These are phyloP conservation scores for Heterotilapia buettikoferi DNA, from an alignment of 2,113 vertebrate genomes.

Conservation along the genomic window DNA sequence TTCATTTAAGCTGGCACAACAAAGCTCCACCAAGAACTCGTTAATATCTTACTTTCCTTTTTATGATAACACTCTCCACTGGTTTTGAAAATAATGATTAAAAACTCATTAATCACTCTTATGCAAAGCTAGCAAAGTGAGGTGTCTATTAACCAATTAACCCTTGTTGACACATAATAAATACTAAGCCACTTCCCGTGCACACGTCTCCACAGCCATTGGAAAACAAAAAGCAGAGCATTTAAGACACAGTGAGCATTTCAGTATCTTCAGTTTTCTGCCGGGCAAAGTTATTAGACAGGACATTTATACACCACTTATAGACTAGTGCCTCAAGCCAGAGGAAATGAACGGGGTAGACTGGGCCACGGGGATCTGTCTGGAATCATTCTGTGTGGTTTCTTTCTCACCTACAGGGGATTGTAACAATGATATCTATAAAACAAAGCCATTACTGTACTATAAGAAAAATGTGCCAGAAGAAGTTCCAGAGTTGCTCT, in stretches of 20 bases:
- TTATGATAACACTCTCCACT: not conserved
- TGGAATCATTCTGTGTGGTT: slow-evolving; percentile 9
- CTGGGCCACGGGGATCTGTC: not conserved
- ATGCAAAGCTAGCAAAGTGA: not conserved
- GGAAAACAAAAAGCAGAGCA: not conserved
- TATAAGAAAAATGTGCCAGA: not conserved
- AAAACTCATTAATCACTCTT: not conserved
- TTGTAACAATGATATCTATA: slow-evolving; percentile 22
- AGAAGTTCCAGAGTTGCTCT: not conserved
- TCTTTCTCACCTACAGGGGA: slow-evolving; percentile 13
- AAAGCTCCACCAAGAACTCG: not conserved
- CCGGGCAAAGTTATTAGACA: slow-evolving; percentile 11
- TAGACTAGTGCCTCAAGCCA: slow-evolving; percentile 8
- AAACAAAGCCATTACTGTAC: not conserved
- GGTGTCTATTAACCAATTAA: not conserved
- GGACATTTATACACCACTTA: slow-evolving; percentile 27
- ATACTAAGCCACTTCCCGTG: not conserved
- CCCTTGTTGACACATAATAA: not conserved
- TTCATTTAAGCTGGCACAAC: not conserved
- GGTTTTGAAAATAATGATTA: not conserved
- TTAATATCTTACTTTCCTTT: not conserved
- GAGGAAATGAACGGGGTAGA: slow-evolving; percentile 17
- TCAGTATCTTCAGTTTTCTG: slow-evolving; percentile 1
- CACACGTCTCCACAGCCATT: not conserved
- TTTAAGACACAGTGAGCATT: not conserved